Evolutionary conservation across 1,140 invertebrate genomes (phyloP), one percentile per base, ranked within the genome.

Genomic region (Melanaphis sacchari): DNA sequence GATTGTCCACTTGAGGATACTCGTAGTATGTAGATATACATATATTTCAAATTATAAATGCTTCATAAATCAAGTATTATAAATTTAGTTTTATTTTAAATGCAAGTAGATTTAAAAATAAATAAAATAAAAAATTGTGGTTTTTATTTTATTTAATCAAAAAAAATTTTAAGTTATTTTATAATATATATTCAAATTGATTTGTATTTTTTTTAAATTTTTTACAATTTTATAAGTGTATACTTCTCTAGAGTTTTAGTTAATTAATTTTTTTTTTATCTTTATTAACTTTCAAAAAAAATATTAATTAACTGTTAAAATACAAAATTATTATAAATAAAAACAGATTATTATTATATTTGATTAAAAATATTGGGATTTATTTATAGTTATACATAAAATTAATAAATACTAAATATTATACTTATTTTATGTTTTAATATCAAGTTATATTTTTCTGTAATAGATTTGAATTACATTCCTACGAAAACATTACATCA

Each of bases 391-490:
- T 76, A 36, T n/a, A 76, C 66, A 36, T 76, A 76, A 76, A 11
- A n/a, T 76, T 31, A n/a, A 36, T 76, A 11, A n/a, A 15, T 4
- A 54, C 52, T 76, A 41, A 4, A 76, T 26, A 22, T 38, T 26
- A 59, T 26, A 38, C 36, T 46, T 41, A 36, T 8, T 36, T 76
- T 36, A 38, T 36, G 22, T n/a, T 36, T 89, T 89, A 40, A 59
- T 76, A 21, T 46, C 26, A 43, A 52, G 36, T 54, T 38, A 11
- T 52, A 31, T n/a, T 21, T 41, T 92, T 89, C 22, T 89, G 8
- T 93, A 54, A n/a, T 40, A 93, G 91, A 93, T 93, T 54, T 85
- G 76, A 93, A 52, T 93, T 93, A 93, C 91, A 93, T 93, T 93
- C 91, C 91, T 93, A 93, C 2, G 81, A 84, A 54, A 93, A 93